Percentiles rank a stretch among this genome's conserved stretches.
phyloP scores from a whole-genome alignment of 2,113 vertebrate species.

The Plestiodon gilberti region DNA sequence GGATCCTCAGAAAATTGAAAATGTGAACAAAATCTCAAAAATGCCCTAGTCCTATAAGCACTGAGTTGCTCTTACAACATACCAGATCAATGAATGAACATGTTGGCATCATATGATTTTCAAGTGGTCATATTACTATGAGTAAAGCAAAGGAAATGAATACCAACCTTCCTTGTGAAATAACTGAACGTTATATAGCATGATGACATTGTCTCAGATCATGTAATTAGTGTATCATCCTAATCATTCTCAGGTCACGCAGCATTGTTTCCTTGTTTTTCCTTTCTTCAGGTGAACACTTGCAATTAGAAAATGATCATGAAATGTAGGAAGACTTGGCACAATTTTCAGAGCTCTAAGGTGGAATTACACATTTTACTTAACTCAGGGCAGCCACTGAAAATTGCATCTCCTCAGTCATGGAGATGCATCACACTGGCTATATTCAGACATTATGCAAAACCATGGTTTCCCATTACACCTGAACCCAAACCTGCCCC shows the following conservation, averaged over 20 bases:
- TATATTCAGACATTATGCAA: too few relatives aligned
- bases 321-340: background rate
- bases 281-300: conserved; percentile 24
- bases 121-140: conserved; percentile 43
- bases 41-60: background rate
- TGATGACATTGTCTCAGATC: conserved; percentile 9
- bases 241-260: background rate
- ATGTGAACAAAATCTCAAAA: background rate
- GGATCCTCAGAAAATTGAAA: background rate
- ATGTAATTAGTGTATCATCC: conserved; percentile 39
- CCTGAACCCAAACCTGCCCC: background rate
- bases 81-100: conserved; percentile 14
- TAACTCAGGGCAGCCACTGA: background rate
- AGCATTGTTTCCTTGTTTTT: conserved; percentile 20
- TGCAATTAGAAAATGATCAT: conserved; percentile 11
- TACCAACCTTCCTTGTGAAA: conserved; percentile 47
- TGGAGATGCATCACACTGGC: background rate
- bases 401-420: background rate
- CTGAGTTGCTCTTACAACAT: conserved; percentile 34
- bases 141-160: conserved; percentile 53
- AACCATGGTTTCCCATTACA: background rate
- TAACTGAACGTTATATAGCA: conserved; percentile 25
- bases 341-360: background rate
- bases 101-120: conserved; percentile 36
- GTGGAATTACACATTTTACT: background rate